These are phyloP conservation scores for Zaprionus ornatus DNA, from an alignment of 1,140 invertebrate genomes.

Conservation along the genomic window DNA sequence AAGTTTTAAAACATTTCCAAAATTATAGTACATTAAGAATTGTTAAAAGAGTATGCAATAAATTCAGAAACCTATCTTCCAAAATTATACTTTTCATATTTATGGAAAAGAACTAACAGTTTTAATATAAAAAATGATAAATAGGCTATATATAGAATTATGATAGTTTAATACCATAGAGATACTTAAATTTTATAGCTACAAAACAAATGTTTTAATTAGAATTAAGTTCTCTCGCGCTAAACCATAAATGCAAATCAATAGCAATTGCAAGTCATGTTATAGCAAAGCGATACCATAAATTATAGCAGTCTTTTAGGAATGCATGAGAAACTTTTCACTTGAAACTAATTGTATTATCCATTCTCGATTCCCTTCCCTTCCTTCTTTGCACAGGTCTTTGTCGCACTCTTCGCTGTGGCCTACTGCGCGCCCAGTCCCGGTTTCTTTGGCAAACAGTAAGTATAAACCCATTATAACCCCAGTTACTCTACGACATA, in stretches of 20 bases:
- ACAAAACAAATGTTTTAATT: background rate
- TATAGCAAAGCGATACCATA: background rate
- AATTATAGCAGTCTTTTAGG: slow-evolving; percentile 7
- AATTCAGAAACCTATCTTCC: too few relatives aligned
- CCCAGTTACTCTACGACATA: background rate
- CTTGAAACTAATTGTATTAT: background rate
- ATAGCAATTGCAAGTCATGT: background rate
- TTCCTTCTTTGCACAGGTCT: slow-evolving; percentile 55
- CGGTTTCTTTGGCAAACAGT: slow-evolving; percentile 82
- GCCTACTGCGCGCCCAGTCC: slow-evolving; percentile 71
- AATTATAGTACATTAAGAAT: too few relatives aligned
- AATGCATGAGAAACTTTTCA: slow-evolving; percentile 4
- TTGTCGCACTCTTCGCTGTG: slow-evolving; percentile 70
- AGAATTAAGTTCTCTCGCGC: background rate
- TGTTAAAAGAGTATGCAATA: too few relatives aligned
- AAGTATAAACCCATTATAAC: slow-evolving; percentile 44
- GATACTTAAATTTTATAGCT: background rate
- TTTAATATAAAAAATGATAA: background rate
- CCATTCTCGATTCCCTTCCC: background rate
- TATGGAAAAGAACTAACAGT: background rate
- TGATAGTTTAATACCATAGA: background rate
- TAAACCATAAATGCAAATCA: slow-evolving; percentile 3
- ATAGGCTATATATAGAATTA: background rate
- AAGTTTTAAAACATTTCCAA: too few relatives aligned
- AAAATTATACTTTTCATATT: background rate